Evolutionary conservation across 2,888 invertebrate species (phyloP), one percentile per base, ranked within the genome.

Genomic region (Epinotia ramella): DNA sequence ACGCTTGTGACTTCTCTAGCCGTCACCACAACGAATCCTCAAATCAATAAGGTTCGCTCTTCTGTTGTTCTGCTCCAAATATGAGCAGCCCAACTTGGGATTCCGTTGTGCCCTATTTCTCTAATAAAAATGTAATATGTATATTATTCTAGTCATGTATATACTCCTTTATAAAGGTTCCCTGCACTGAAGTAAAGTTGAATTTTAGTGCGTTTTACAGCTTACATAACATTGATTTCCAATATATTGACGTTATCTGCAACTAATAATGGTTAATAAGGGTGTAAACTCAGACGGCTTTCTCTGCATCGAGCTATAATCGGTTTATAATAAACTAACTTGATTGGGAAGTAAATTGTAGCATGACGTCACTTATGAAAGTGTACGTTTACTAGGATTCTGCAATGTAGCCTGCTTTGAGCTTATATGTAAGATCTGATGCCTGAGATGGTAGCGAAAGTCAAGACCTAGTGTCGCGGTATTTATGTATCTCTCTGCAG

Each of bases 281-380:
- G 71, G 70, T 70, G 75, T 71, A 76, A 71, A 62, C 46, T 56
- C 70, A 70, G 49, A 59, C 60, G 53, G 56, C 76, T 76, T 76
- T 76, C 75, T 71, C 71, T 62, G 62, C 46, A 73, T 73, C 68
- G 20, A 67, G 76, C 67, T 63, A 63, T 76, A 72, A 76, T 71
- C 68, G 68, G 13, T 57, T 68, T 40, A 57, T 68, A 68, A 71
- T 67, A 67, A 72, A 76, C 49, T 67, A 20, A 20, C 28, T 67
- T 76, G 76, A 76, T 76, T 76, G 67, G 67, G 74, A 75, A 65
- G 67, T 67, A 76, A 76, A 67, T 76, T 71, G 66, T 62, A 67
- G 44, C 60, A 57, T 76, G 76, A 76, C 76, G 76, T 76, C 72
- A 76, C 62, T 75, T 76, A 76, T 66, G 76, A 76, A 76, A 76